Percentiles rank a stretch among this genome's conserved stretches.
Evolutionary conservation across 1,140 invertebrate genomes (phyloP).

Genomic region (Brachystomella parvula): DNA sequence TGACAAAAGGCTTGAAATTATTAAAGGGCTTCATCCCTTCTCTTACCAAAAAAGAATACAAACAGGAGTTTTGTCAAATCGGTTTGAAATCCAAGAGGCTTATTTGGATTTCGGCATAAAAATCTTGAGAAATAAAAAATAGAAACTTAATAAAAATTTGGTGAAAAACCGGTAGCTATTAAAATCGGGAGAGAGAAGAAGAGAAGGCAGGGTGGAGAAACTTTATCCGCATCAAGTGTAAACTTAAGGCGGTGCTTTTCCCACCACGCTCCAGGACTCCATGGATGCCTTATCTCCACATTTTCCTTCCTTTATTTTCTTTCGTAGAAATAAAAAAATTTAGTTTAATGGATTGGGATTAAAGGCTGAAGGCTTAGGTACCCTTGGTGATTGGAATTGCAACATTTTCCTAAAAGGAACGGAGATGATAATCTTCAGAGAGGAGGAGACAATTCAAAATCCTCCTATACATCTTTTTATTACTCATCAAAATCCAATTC

Average conservation of each 20-base stretch:
- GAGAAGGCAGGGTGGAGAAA: background rate
- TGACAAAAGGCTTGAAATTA: background rate
- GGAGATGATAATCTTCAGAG: background rate
- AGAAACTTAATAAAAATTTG: background rate
- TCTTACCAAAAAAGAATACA: too few relatives aligned
- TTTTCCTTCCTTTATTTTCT: too few relatives aligned
- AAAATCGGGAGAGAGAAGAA: background rate
- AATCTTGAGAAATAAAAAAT: background rate
- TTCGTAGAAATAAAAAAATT: background rate
- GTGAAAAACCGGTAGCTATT: slow-evolving; percentile 10
- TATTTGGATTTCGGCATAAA: background rate
- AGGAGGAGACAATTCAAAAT: background rate
- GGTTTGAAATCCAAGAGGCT: slow-evolving; percentile 2
- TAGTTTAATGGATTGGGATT: slow-evolving; percentile 1
- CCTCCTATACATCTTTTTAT: too few relatives aligned
- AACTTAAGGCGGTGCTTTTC: background rate
- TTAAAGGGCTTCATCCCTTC: slow-evolving; percentile 7
- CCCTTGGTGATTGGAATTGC: background rate
- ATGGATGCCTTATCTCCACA: too few relatives aligned
- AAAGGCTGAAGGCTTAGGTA: too few relatives aligned
- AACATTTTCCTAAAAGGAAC: background rate
- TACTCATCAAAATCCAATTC: background rate
- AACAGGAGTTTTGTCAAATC: background rate
- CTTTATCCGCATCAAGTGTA: background rate
- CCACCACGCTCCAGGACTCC: slow-evolving; percentile 1